A percentile compares a stretch with the other conserved stretches of the same genome.
phyloP scores from a whole-genome alignment of 1,140 invertebrate genomes.

The Artemia franciscana region DNA sequence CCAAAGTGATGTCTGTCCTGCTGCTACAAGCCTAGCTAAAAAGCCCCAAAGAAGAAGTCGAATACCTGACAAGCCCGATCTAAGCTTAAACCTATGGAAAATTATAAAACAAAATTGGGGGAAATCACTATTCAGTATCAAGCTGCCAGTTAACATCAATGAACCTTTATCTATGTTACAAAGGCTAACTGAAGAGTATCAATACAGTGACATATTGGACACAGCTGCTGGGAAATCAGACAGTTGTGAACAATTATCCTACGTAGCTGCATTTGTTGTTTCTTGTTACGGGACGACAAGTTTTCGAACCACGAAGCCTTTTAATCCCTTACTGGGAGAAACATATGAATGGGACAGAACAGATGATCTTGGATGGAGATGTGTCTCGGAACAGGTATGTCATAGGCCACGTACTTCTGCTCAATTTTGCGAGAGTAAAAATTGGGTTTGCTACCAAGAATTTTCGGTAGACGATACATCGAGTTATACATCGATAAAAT shows the following conservation, averaged over 20 bases:
- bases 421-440: too few relatives aligned
- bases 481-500: too few relatives aligned
- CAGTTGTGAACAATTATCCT: conserved; percentile 70
- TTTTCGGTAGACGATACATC: too few relatives aligned
- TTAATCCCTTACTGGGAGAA: conserved; percentile 70
- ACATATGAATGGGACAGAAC: conserved; percentile 89
- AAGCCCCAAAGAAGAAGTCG: too few relatives aligned
- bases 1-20: too few relatives aligned
- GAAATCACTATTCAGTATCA: too few relatives aligned
- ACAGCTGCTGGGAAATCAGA: conserved; percentile 43
- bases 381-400: conserved; percentile 65
- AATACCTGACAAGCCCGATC: too few relatives aligned
- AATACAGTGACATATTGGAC: conserved; percentile 81
- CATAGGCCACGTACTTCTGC: too few relatives aligned
- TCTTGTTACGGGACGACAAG: conserved; percentile 82
- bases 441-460: too few relatives aligned
- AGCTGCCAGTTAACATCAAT: conserved; percentile 98
- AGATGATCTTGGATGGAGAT: conserved; percentile 86
- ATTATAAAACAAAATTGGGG: too few relatives aligned
- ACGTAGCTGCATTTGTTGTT: conserved; percentile 85
- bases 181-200: conserved; percentile 88
- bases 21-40: too few relatives aligned
- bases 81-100: too few relatives aligned
- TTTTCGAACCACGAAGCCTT: conserved; percentile 49
- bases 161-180: conserved; percentile 97